Evolutionary conservation across 2,888 invertebrate species (phyloP), one percentile per base, ranked within the genome.

Genomic region (Drosophila quinaria): DNA sequence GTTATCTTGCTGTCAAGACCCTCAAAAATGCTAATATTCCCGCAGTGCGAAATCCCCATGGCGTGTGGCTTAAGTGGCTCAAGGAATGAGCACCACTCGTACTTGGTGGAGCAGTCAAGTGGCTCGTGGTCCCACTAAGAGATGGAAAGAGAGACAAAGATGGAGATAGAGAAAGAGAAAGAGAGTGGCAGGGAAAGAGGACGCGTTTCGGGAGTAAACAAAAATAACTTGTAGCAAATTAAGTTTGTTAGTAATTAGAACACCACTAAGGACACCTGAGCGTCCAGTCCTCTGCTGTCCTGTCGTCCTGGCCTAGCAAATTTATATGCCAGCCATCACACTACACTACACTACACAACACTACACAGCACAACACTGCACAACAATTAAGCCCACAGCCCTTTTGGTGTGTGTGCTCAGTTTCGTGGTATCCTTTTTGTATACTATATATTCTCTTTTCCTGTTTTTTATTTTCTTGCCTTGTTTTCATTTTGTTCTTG

Each of bases 231-330:
- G 89, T 75, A 76, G 89, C 75, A 87, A 87, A 87, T 87, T 87
- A 87, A 87, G 85, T 87, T 87, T 87, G 86, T 89, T 87, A 85
- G 86, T 89, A 89, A 87, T 87, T 87, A 87, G 86, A 87, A 87
- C 88, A 87, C 90, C 90, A 87, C 86, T 87, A 87, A 87, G 90
- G 80, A 87, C 86, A 87, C 86, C 86, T 87, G 90, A 87, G 86
- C 78, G 82, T 77, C 69, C 58, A 22, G 58, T 41, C 72, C 56
- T 59, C 42, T 51, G 15, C 64, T 59, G 8, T 31, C 13, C 58
- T 46, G 58, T 42, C 46, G 31, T 17, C 41, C 59, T 9, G 17
- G 10, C 42, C 39, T 37, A 37, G 37, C 69, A 78, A 74, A 81
- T 79, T 81, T 79, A 81, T 79, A 74, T 78, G 70, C 46, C 68